Base-by-base conservation (phyloP, 2,113 vertebrate species). In the Chlorocebus sabaeus region DNA sequence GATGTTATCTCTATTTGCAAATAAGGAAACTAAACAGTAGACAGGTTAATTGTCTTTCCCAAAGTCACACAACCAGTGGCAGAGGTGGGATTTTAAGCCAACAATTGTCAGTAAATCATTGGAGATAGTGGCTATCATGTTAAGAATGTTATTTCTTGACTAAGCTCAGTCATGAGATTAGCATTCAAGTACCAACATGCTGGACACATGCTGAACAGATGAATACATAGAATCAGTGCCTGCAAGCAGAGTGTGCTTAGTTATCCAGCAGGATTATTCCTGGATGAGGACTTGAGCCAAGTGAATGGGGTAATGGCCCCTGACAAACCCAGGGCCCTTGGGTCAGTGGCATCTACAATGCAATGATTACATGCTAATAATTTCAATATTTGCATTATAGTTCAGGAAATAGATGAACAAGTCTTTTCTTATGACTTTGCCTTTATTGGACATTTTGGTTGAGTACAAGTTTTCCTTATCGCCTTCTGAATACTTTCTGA, bases 401-500 rank as follows among this genome's bases (percentile, higher is more conserved):
- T 90, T 96, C 48, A 83, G 23, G 83, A 50, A 90, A 17, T 70
- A 16, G 67, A n/a, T 45, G 6, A 40, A 86, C 17, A 90, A 70
- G 52, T 43, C 2, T 90, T 90, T 88, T 43, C 64, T 89, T 83
- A 84, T 23, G 94, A 32, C 67, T 94, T 95, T 85, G 80, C 50
- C 70, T 96, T 87, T 76, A 32, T 67, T 96, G 50, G 43, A 59
- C 57, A 94, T 97, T 96, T 93, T 93, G 85, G 3, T 79, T 48
- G 30, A 90, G 22, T 59, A 64, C 1, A 83, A 61, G 48, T 89
- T 93, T 89, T 91, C 32, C 64, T 90, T 84, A 72, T 81, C 17
- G n/a, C 67, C 35, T 92, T 95, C 64, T 50, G 57, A 92, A 75
- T 85, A 22, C 38, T 86, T 97, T 93, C 38, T 17, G 82, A 45